Percentiles rank a stretch among this genome's conserved stretches.
phyloP scores from a whole-genome alignment of 2,888 invertebrate species.

The Sinelater perroti region DNA sequence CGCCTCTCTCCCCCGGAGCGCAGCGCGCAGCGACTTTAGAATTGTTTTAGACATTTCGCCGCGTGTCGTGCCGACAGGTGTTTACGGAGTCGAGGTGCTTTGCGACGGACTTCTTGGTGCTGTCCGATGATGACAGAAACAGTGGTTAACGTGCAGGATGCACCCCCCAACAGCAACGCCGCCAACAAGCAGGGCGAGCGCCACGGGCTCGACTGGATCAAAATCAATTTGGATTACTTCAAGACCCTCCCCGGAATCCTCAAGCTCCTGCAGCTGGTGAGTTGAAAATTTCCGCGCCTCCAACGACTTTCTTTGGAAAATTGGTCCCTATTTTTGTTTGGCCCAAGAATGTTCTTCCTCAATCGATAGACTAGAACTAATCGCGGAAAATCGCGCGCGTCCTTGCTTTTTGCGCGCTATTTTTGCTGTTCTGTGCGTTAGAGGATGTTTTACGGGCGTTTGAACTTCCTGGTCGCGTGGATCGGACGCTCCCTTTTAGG shows the following conservation, averaged over 20 bases:
- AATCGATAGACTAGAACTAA: no score
- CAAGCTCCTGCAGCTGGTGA: constrained; percentile 84
- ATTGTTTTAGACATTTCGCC: constrained; percentile 23
- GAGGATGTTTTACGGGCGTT: no score
- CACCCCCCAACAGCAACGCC: constrained; percentile 64
- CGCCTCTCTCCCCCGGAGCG: constrained; percentile 31
- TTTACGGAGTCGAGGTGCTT: constrained; percentile 27
- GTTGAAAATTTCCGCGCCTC: constrained; percentile 55
- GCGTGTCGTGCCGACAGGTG: constrained; percentile 31
- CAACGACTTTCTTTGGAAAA: not conserved
- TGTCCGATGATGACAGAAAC: constrained; percentile 81
- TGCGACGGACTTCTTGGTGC: constrained; percentile 24
- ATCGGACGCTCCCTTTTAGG: constrained; percentile 9
- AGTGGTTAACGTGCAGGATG: constrained; percentile 80
- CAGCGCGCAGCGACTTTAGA: constrained; percentile 28
- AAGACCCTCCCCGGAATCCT: constrained; percentile 82
- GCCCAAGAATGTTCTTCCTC: no score
- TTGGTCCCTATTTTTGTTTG: no score
- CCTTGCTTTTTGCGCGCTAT: no score
- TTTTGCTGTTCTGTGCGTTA: no score
- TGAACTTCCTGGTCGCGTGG: no score
- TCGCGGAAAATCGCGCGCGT: no score
- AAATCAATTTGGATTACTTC: constrained; percentile 82
- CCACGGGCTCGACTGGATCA: constrained; percentile 72
- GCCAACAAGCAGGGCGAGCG: constrained; percentile 48